Conservation (phyloP, 2,888 invertebrate species). For the Aspidiotus destructor region DNA sequence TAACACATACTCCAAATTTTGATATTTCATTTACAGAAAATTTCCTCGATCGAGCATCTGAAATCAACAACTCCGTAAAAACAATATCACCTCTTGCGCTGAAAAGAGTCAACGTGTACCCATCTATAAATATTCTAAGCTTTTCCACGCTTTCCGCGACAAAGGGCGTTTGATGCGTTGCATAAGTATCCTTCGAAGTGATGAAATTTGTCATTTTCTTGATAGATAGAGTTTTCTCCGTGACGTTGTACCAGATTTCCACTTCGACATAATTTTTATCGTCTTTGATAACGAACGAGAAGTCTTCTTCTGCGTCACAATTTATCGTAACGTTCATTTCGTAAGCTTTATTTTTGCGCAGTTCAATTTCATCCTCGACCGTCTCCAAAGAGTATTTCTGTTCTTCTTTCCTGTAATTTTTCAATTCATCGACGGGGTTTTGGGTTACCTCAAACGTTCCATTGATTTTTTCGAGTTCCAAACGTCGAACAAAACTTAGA, state of each 20-base stretch:
- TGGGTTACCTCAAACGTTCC: neutral
- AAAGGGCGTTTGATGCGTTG: too few relatives aligned
- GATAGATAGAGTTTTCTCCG: constrained; percentile 1
- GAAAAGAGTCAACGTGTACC: too few relatives aligned
- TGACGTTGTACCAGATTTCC: neutral
- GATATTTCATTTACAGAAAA: too few relatives aligned
- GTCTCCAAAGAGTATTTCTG: neutral
- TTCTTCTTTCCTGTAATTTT: neutral
- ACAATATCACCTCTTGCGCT: too few relatives aligned
- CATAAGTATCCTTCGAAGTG: too few relatives aligned
- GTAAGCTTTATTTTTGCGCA: constrained; percentile 11
- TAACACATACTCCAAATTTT: too few relatives aligned
- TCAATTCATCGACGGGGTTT: neutral
- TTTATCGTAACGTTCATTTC: constrained; percentile 2
- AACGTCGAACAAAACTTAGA: neutral
- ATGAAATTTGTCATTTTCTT: constrained; percentile 3
- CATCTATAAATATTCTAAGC: too few relatives aligned
- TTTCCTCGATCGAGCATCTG: too few relatives aligned
- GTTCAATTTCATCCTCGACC: neutral
- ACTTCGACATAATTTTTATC: neutral
- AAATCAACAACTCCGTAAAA: too few relatives aligned
- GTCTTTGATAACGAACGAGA: constrained; percentile 6
- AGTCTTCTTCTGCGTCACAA: neutral
- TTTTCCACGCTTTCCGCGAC: too few relatives aligned
- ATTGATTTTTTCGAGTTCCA: neutral